These are phyloP conservation scores for Caenorhabditis afra DNA, from an alignment of 2,888 invertebrate genomes.

Conservation along the genomic window DNA sequence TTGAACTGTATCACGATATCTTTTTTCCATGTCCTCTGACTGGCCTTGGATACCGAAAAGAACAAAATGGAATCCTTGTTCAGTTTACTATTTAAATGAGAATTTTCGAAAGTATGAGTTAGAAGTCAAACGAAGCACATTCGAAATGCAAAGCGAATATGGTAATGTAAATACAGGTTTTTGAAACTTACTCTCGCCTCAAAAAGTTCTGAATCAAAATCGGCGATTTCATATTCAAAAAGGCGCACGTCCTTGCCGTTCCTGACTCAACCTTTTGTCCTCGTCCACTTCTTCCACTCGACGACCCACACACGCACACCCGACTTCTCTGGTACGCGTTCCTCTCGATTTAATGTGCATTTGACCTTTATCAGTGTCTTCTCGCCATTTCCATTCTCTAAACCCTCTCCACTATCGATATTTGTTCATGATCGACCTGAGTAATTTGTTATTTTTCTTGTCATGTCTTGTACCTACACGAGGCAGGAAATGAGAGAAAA, in stretches of 20 bases:
- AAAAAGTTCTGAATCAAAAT: background rate
- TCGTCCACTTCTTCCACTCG: constrained; percentile 6
- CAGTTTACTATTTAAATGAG: background rate
- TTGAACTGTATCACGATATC: constrained; percentile 19
- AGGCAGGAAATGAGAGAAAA: constrained; percentile 2
- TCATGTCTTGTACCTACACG: background rate
- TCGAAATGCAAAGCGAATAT: constrained; percentile 21
- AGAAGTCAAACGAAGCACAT: too few relatives aligned
- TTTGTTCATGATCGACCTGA: constrained; percentile 24
- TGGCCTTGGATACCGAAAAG: constrained; percentile 16
- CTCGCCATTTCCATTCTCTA: background rate
- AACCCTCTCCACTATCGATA: constrained; percentile 11
- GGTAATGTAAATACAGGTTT: constrained; percentile 12
- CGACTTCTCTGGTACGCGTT: constrained; percentile 32
- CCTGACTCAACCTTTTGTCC: constrained; percentile 40
- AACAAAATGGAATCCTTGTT: background rate
- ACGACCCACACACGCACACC: constrained; percentile 11
- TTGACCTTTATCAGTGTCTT: constrained; percentile 52
- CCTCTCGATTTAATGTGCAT: constrained; percentile 38
- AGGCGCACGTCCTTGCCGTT: constrained; percentile 22
- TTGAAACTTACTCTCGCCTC: background rate
- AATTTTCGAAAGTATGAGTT: background rate
- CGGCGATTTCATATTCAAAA: background rate
- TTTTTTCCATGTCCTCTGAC: constrained; percentile 7
- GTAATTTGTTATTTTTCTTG: constrained; percentile 36